Evolutionary conservation across 2,797 vertebrate species (phyloP).

Genomic region (Pelobates cultripes): DNA sequence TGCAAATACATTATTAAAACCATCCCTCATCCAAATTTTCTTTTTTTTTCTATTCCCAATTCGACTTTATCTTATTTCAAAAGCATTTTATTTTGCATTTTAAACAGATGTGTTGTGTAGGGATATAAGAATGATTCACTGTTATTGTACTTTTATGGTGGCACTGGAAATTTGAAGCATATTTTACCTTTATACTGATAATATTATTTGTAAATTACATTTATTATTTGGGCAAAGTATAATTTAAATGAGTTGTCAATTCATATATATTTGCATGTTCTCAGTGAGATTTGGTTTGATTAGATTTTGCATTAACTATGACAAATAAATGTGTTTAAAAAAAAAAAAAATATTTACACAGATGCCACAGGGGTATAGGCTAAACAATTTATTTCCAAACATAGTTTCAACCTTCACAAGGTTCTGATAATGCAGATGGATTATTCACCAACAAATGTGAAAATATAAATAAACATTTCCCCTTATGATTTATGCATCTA

Average conservation of each 20-base stretch:
- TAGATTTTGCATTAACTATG: neutral
- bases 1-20: slow-evolving; percentile 42
- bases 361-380: neutral
- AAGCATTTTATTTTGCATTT: slow-evolving; percentile 27
- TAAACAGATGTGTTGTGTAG: slow-evolving; percentile 16
- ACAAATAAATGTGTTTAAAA: neutral
- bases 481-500: neutral
- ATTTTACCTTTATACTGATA: slow-evolving; percentile 2
- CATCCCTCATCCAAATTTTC: slow-evolving; percentile 34
- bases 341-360: neutral
- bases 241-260: neutral
- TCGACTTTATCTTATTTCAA: slow-evolving; percentile 22
- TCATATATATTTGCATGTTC: neutral
- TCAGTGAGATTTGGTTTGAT: neutral
- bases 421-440: neutral
- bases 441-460: neutral
- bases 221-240: neutral
- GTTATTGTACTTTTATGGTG: neutral
- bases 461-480: neutral
- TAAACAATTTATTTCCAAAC: neutral
- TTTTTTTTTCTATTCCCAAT: slow-evolving; percentile 11
- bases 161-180: neutral
- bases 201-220: slow-evolving; percentile 1
- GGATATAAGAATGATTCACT: slow-evolving; percentile 16
- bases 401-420: neutral